These are phyloP conservation scores for Campoplex capitator DNA, from an alignment of 2,888 invertebrate species.

Conservation along the genomic window DNA sequence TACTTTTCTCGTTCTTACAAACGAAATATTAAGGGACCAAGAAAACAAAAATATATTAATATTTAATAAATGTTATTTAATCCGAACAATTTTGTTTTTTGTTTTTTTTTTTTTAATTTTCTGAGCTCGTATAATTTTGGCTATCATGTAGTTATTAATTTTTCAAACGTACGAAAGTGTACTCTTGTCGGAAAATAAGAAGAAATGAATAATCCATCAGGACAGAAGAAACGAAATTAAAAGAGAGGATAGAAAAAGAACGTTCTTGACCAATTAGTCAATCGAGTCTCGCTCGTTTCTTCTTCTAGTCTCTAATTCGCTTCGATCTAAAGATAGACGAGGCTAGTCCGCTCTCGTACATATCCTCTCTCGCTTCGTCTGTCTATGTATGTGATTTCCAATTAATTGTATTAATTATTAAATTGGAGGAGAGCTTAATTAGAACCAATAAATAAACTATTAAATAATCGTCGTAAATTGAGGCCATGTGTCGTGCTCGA, in stretches of 20 bases:
- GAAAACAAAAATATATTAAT: slow-evolving; percentile 8
- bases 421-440: slow-evolving; percentile 84
- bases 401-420: slow-evolving; percentile 84
- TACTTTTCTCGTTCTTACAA: background rate
- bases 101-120: background rate
- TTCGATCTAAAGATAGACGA: slow-evolving; percentile 71
- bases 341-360: slow-evolving; percentile 65
- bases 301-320: slow-evolving; percentile 67
- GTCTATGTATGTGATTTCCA: slow-evolving; percentile 79
- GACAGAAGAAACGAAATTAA: slow-evolving; percentile 41
- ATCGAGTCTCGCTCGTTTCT: slow-evolving; percentile 64
- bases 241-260: slow-evolving; percentile 45
- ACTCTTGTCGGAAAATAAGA: slow-evolving; percentile 7
- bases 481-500: slow-evolving; percentile 77
- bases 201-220: slow-evolving; percentile 40
- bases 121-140: background rate
- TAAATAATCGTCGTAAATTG: slow-evolving; percentile 84
- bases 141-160: background rate
- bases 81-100: background rate
- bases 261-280: slow-evolving; percentile 64
- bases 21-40: slow-evolving; percentile 43
- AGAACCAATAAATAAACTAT: slow-evolving; percentile 84
- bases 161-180: slow-evolving; percentile 1
- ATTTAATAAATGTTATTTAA: slow-evolving; percentile 27
- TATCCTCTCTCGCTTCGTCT: slow-evolving; percentile 68